phyloP scores from a whole-genome alignment of 2,888 invertebrate species.

The Buathra laborator region DNA sequence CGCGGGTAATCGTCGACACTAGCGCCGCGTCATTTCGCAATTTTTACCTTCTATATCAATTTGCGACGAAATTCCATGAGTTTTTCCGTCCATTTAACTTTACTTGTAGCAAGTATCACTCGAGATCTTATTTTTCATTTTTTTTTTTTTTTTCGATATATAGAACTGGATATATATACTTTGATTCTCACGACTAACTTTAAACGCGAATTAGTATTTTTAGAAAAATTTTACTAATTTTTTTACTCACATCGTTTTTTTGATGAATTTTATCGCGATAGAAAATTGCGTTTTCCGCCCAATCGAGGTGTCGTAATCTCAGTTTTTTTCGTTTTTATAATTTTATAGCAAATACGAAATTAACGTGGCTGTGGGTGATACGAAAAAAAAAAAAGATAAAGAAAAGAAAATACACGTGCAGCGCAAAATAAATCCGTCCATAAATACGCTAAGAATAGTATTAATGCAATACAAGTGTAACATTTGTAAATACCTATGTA shows the following conservation, averaged over 20 bases:
- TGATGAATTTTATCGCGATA: background rate
- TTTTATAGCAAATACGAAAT: constrained; percentile 14
- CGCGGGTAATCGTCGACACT: background rate
- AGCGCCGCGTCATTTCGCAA: background rate
- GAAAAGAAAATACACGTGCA: constrained; percentile 4
- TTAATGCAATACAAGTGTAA: constrained; percentile 64
- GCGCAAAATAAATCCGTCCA: constrained; percentile 62
- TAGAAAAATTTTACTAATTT: background rate
- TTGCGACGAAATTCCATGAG: background rate
- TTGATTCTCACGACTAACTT: background rate
- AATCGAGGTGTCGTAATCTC: background rate
- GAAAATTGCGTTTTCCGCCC: background rate
- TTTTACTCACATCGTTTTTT: background rate
- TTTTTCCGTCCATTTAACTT: background rate
- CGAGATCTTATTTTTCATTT: background rate
- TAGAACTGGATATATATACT: background rate
- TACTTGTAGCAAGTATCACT: constrained; percentile 13
- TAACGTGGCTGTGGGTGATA: constrained; percentile 12
- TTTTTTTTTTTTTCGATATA: background rate
- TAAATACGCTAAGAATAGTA: constrained; percentile 43
- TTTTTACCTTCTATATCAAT: background rate
- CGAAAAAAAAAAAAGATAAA: background rate
- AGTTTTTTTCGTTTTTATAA: background rate
- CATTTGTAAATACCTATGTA: constrained; percentile 67
- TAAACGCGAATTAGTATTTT: background rate